phyloP scores from a whole-genome alignment of 1,140 invertebrate species.

The Aphelenchoides besseyi region DNA sequence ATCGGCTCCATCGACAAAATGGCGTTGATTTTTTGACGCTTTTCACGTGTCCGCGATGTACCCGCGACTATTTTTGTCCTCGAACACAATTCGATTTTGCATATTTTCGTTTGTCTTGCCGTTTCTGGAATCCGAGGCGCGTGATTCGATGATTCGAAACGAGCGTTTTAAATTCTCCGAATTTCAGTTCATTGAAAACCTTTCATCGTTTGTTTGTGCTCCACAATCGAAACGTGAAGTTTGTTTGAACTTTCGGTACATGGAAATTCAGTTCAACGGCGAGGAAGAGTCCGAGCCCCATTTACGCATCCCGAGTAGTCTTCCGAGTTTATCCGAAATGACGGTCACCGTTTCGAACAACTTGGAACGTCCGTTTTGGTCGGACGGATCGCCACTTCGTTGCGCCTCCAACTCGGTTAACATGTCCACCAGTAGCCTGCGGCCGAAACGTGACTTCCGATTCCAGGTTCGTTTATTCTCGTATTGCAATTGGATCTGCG shows the following conservation, averaged over 20 bases:
- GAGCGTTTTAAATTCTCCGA: too few species aligned
- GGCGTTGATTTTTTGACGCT: neutral
- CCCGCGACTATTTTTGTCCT: neutral
- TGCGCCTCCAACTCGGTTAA: slow-evolving; percentile 5
- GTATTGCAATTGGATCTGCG: neutral
- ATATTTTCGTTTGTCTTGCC: neutral
- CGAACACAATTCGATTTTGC: neutral
- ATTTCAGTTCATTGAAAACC: too few species aligned
- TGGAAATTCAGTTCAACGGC: too few species aligned
- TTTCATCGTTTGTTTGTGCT: too few species aligned
- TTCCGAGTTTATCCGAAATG: neutral
- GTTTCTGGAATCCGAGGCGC: neutral
- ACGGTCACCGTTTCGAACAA: neutral
- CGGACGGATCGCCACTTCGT: slow-evolving; percentile 1
- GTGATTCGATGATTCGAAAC: too few species aligned
- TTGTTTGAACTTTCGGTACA: too few species aligned
- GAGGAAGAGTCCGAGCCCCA: too few species aligned
- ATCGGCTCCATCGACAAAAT: neutral
- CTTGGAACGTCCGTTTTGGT: neutral
- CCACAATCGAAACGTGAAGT: too few species aligned
- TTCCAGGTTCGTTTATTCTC: slow-evolving; percentile 8
- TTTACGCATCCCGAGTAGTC: too few species aligned
- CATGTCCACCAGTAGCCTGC: neutral
- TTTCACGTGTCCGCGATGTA: neutral
- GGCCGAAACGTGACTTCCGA: slow-evolving; percentile 11